Base-by-base conservation (phyloP, 2,797 vertebrate genomes). In the Zalophus californianus region DNA sequence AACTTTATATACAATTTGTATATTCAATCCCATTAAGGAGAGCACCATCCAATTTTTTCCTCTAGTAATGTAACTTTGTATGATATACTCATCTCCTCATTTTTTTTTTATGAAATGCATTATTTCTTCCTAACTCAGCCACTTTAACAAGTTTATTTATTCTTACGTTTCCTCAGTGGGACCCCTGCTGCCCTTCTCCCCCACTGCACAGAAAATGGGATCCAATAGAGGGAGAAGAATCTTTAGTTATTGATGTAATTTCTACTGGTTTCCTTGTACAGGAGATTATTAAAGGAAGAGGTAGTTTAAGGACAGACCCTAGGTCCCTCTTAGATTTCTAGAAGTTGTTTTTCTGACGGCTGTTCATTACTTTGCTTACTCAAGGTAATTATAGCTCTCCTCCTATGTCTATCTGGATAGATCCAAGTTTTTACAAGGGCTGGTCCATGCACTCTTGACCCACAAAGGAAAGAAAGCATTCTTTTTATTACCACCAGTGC, bases 341-440 rank as follows among this genome's bases (percentile, higher is more conserved):
- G 96, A 98, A 86, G 92, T 77, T 98, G 94, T 96, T 98, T 98
- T 97, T 89, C 75, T 97, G 96, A 68, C 73, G 92, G 94, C 93
- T 80, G 86, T 96, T 97, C 95, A 92, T 91, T 94, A 50, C 73
- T 96, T 97, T 97, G 96, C 96, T 97, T 96, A 92, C 72, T 92
- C 90, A 79, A 90, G 97, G 95, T 98, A 97, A 98, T 98, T 97
- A 97, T 94, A 98, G 93, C 83, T 96, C 91, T 95, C 73, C 60
- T 96, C 62, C 79, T 92, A 88, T 95, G 94, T 97, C 95, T 95
- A 91, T 97, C 86, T 92, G 95, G 82, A 91, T 75, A 75, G 87
- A 94, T 72, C 25, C 41, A 80, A 88, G 94, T 94, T 98, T 97
- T 97, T 70, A 77, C 27, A 98, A 90, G 95, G 86, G 56, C 64